A percentile compares a stretch with the other conserved stretches of the same genome.
phyloP scores from a whole-genome alignment of 92 coral and sea anemone species.

The Epizoanthus fatuus region DNA sequence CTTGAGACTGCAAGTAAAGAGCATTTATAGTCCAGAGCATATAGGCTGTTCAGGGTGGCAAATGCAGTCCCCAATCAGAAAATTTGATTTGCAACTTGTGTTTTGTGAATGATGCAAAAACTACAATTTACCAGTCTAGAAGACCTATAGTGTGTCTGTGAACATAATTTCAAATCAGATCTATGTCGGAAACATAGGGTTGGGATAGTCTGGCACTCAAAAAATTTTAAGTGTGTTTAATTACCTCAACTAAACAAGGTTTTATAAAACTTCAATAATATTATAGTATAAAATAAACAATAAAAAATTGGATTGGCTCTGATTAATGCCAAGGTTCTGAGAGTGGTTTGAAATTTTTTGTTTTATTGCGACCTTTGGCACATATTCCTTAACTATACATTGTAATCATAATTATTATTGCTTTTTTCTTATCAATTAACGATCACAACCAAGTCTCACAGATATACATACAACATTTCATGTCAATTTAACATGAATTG shows the following conservation, averaged over 20 bases:
- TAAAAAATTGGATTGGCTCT: background rate
- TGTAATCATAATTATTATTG: background rate
- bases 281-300: background rate
- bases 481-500: background rate
- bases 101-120: background rate
- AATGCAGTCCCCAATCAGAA: background rate
- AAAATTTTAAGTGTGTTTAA: background rate
- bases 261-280: background rate
- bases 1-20: slow-evolving; percentile 22
- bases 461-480: background rate
- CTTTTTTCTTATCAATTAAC: background rate
- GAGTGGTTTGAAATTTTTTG: background rate
- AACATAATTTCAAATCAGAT: background rate
- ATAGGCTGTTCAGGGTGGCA: background rate
- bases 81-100: background rate
- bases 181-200: background rate
- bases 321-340: background rate
- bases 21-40: slow-evolving; percentile 3
- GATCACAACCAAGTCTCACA: background rate
- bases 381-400: background rate
- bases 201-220: background rate
- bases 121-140: background rate
- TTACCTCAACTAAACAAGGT: background rate
- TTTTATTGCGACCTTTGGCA: background rate
- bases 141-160: background rate